Conservation (phyloP, 2,888 invertebrate species). For the Hemithea aestivaria region DNA sequence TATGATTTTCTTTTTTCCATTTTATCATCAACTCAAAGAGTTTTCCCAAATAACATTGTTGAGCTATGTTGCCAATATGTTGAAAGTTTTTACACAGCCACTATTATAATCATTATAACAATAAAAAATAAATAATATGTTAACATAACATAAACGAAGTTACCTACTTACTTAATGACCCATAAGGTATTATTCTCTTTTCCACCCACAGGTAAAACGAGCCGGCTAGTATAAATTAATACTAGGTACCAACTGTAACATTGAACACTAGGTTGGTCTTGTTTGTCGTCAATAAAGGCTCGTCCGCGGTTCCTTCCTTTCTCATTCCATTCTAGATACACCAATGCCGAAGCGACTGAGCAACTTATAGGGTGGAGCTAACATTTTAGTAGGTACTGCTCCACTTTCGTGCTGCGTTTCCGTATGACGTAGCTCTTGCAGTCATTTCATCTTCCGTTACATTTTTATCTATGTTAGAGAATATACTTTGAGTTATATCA, state of each 20-base stretch:
- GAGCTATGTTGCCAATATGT: too few relatives aligned
- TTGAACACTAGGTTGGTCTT: conserved; percentile 35
- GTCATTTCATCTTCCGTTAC: conserved; percentile 11
- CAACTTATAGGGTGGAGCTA: conserved; percentile 60
- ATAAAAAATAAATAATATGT: too few relatives aligned
- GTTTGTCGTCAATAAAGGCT: conserved; percentile 50
- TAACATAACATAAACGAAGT: too few relatives aligned
- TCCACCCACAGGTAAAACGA: conserved; percentile 1
- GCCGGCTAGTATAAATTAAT: conserved; percentile 21
- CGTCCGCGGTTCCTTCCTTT: conserved; percentile 43
- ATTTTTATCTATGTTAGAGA: background rate
- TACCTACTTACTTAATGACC: background rate
- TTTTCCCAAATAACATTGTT: too few relatives aligned
- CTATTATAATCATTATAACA: too few relatives aligned
- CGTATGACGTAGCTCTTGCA: conserved; percentile 37
- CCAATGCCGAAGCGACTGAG: conserved; percentile 55
- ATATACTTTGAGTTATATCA: too few relatives aligned
- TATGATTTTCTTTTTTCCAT: too few relatives aligned
- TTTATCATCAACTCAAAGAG: too few relatives aligned
- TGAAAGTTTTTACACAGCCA: too few relatives aligned
- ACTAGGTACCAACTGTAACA: too few relatives aligned
- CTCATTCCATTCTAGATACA: conserved; percentile 52
- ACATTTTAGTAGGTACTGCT: conserved; percentile 32
- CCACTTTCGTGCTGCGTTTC: conserved; percentile 43
- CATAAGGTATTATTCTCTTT: too few relatives aligned